Evolutionary conservation across 2,797 vertebrate species (phyloP).

Genomic region (Syngnathus acus): DNA sequence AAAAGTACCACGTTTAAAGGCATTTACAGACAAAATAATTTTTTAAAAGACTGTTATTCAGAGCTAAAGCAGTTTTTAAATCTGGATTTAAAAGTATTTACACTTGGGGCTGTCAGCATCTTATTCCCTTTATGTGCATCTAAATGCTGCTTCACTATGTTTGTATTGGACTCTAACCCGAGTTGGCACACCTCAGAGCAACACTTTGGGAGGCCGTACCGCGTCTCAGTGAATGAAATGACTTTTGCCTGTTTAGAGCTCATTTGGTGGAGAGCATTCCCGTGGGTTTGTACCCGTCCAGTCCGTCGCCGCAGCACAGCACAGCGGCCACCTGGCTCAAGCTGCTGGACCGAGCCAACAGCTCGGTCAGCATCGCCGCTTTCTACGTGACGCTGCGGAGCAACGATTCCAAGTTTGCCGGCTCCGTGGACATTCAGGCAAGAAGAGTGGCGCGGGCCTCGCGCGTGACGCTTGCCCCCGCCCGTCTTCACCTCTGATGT

Average conservation of each 20-base stretch:
- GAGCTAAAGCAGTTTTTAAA: too few relatives aligned
- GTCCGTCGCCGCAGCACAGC: conserved; percentile 33
- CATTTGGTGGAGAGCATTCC: conserved; percentile 74
- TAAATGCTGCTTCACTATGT: too few relatives aligned
- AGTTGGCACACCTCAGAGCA: too few relatives aligned
- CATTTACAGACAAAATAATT: too few relatives aligned
- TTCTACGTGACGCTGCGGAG: conserved; percentile 70
- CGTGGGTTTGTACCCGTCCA: conserved; percentile 37
- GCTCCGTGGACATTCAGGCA: conserved; percentile 51
- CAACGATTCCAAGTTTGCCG: conserved; percentile 18
- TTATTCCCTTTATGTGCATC: too few relatives aligned
- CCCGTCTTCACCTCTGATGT: not conserved
- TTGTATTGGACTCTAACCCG: too few relatives aligned
- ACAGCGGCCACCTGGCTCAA: conserved; percentile 66
- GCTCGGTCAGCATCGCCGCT: conserved; percentile 67
- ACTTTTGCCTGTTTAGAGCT: conserved; percentile 44
- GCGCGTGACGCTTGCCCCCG: not conserved
- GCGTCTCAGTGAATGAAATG: not conserved
- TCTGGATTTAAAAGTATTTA: too few relatives aligned
- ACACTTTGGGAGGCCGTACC: too few relatives aligned
- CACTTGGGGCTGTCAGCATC: too few relatives aligned
- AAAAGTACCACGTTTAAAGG: not conserved
- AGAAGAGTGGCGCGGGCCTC: not conserved
- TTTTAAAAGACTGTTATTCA: too few relatives aligned
- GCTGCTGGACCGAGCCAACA: conserved; percentile 62